Evolutionary conservation across 2,888 invertebrate genomes (phyloP).

Genomic region (Lepidonotus clava): DNA sequence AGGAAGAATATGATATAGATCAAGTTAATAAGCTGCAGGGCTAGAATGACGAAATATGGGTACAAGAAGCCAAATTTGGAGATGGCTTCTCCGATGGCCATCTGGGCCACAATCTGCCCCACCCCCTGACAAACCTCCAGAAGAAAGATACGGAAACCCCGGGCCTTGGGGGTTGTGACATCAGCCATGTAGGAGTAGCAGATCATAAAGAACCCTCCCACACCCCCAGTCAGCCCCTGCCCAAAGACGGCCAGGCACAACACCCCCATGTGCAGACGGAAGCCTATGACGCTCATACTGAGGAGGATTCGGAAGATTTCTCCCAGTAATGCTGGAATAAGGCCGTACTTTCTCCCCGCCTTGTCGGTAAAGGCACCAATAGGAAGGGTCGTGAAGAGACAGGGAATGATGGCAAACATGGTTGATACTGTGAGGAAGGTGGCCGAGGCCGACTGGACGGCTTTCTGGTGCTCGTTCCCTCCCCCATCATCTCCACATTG

Average conservation of each 20-base stretch:
- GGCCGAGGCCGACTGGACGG: neutral
- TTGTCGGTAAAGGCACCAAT: slow-evolving; percentile 26
- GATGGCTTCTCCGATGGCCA: neutral
- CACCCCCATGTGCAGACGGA: neutral
- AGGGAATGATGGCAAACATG: neutral
- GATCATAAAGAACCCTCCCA: neutral
- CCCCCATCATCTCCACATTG: neutral
- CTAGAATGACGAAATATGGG: neutral
- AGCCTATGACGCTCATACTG: neutral
- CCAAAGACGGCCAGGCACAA: neutral
- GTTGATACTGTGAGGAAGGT: neutral
- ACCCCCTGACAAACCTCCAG: neutral
- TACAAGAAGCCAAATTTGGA: neutral
- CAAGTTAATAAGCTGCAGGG: neutral
- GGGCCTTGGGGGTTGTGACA: neutral
- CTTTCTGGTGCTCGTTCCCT: neutral
- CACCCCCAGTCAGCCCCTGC: slow-evolving; percentile 9
- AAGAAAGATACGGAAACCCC: neutral
- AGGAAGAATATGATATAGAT: neutral
- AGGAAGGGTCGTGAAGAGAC: neutral
- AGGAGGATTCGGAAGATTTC: neutral
- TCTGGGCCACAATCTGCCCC: neutral
- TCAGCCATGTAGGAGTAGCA: slow-evolving; percentile 6
- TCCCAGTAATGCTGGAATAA: neutral
- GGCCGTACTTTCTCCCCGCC: slow-evolving; percentile 13